Percentiles rank a stretch among this genome's conserved stretches.
phyloP scores from a whole-genome alignment of 2,888 invertebrate genomes.

The Leptinotarsa haldemani region DNA sequence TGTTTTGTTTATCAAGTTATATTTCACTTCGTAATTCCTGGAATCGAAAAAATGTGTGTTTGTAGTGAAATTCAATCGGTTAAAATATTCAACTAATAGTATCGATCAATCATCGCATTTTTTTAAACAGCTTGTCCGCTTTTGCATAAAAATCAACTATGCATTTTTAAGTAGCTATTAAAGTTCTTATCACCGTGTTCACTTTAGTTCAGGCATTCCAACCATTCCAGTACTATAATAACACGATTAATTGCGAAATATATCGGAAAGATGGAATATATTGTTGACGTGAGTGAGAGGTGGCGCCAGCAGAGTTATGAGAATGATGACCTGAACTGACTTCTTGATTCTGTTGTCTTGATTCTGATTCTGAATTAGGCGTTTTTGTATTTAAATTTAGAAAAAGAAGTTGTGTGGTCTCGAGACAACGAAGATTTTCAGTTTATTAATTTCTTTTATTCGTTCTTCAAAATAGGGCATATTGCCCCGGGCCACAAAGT shows the following conservation, averaged over 20 bases:
- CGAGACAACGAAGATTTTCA: too few species aligned
- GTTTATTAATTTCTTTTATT: too few species aligned
- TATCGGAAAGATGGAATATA: constrained; percentile 11
- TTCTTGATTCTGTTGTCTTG: not conserved
- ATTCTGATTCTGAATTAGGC: not conserved
- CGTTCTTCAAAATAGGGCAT: too few species aligned
- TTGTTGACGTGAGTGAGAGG: not conserved
- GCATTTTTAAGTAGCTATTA: constrained; percentile 20
- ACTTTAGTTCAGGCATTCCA: constrained; percentile 15
- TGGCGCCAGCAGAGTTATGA: constrained; percentile 1
- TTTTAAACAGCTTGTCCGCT: constrained; percentile 3
- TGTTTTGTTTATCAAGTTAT: not conserved
- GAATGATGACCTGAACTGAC: not conserved
- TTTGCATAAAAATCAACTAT: constrained; percentile 19
- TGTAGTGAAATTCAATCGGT: not conserved
- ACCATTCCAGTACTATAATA: constrained; percentile 5
- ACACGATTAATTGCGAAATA: constrained; percentile 6
- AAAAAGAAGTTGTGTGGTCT: too few species aligned
- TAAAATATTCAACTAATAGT: constrained; percentile 17
- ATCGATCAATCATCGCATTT: constrained; percentile 7
- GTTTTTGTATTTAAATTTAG: not conserved
- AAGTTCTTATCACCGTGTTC: constrained; percentile 17
- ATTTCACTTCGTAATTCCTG: not conserved
- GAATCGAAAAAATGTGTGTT: constrained; percentile 3
- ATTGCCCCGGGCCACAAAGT: too few species aligned